Conservation (phyloP, 37 sponge, comb jelly and placozoan genomes). For the Agelas oroides region DNA sequence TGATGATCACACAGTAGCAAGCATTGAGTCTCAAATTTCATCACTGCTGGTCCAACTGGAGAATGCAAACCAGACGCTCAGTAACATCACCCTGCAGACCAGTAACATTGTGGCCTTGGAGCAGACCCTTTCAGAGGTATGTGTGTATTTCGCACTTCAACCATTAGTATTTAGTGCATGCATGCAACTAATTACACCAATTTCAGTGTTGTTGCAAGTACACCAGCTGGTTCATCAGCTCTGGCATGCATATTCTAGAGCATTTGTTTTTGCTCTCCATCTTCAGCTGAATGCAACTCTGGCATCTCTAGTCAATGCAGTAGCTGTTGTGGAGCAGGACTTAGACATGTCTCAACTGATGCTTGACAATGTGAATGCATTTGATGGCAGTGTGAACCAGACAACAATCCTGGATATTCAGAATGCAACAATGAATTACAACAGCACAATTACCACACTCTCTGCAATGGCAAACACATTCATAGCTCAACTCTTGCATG, state of each 20-base stretch:
- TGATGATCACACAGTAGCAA: slow-evolving; percentile 11
- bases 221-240: too few relatives aligned
- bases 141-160: neutral
- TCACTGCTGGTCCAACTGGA: neutral
- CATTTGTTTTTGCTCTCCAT: neutral
- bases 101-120: slow-evolving; percentile 6
- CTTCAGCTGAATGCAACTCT: slow-evolving; percentile 21
- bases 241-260: too few relatives aligned
- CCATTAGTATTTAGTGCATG: neutral
- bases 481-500: neutral
- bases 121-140: slow-evolving; percentile 3
- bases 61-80: neutral
- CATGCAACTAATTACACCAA: too few relatives aligned
- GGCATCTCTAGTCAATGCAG: neutral
- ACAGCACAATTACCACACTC: neutral
- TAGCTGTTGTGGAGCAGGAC: neutral
- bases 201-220: too few relatives aligned
- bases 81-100: slow-evolving; percentile 7
- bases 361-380: slow-evolving; percentile 2
- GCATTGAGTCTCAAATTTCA: neutral
- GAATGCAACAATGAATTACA: neutral
- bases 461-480: neutral
- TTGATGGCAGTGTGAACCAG: slow-evolving; percentile 41
- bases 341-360: neutral
- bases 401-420: neutral